A percentile compares a stretch with the other conserved stretches of the same genome.
Conservation (phyloP, 2,797 vertebrate species). For the Dendrocincla tyrannina region DNA sequence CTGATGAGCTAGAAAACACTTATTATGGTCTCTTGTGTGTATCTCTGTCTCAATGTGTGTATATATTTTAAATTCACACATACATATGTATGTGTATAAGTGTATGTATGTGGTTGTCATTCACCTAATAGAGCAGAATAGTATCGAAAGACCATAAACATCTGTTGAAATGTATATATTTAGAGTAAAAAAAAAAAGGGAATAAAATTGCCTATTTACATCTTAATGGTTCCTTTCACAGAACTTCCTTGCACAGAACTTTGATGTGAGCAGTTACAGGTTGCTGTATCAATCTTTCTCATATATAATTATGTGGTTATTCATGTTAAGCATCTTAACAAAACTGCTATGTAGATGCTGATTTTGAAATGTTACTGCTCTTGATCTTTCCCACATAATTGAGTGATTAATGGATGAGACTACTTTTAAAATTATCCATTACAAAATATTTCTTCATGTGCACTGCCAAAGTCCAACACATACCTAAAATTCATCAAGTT, state of each 20-base stretch:
- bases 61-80: background rate
- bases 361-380: background rate
- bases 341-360: background rate
- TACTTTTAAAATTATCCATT: background rate
- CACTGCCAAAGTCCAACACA: background rate
- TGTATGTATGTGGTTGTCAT: background rate
- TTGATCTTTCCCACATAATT: background rate
- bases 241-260: background rate
- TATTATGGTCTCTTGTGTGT: background rate
- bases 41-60: fast-evolving
- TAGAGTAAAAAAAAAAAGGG: background rate
- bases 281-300: background rate
- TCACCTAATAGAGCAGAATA: background rate
- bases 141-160: background rate
- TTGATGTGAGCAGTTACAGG: background rate
- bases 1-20: background rate
- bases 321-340: background rate
- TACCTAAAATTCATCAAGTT: background rate
- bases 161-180: background rate
- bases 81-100: background rate
- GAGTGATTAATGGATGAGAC: background rate
- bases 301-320: background rate
- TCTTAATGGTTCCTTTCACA: background rate
- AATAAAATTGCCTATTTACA: background rate
- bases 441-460: background rate